phyloP scores from a whole-genome alignment of 2,888 invertebrate species.

The Chorisops tibialis region DNA sequence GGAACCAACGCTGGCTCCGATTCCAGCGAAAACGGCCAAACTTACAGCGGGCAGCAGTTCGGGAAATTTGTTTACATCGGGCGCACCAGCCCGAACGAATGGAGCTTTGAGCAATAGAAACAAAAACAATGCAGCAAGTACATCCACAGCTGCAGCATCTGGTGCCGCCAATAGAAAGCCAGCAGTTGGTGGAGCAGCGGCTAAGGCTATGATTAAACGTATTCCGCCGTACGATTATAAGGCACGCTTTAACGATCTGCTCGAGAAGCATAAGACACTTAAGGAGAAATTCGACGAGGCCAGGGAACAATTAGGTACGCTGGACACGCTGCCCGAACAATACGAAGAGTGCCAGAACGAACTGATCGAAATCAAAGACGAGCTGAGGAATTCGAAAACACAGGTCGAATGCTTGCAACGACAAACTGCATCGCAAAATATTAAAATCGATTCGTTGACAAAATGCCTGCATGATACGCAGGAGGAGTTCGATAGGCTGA shows the following conservation, averaged over 20 bases:
- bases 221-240: conserved; percentile 65
- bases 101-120: neutral
- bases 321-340: conserved; percentile 55
- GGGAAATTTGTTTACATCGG: neutral
- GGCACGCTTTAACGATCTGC: conserved; percentile 60
- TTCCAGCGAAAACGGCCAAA: conserved; percentile 43
- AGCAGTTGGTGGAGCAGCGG: conserved; percentile 31
- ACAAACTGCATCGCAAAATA: conserved; percentile 41
- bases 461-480: conserved; percentile 41
- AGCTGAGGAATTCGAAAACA: conserved; percentile 40
- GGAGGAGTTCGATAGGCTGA: conserved; percentile 42
- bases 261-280: conserved; percentile 59
- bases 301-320: conserved; percentile 53
- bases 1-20: conserved; percentile 43
- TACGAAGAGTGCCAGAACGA: conserved; percentile 53
- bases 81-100: neutral
- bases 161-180: neutral
- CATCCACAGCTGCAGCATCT: neutral
- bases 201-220: conserved; percentile 54
- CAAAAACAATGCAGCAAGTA: neutral
- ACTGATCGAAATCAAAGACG: conserved; percentile 42
- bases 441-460: conserved; percentile 43
- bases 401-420: conserved; percentile 43
- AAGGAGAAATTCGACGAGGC: conserved; percentile 56
- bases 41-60: conserved; percentile 11